Evolutionary conservation across 1,140 invertebrate species (phyloP).

Genomic region (Eurytemora carolleeae): DNA sequence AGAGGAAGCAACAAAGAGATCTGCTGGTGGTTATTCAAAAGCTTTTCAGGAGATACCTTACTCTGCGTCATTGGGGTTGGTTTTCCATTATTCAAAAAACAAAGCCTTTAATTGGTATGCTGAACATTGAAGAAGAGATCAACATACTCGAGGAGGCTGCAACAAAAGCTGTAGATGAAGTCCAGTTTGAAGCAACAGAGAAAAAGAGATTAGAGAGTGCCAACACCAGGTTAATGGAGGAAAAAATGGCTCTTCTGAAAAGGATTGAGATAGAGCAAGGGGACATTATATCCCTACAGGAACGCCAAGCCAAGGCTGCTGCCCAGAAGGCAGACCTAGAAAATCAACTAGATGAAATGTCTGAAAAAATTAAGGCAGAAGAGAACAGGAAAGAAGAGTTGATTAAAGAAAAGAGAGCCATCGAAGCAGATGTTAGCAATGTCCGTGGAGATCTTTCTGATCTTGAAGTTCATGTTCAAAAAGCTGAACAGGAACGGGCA

Average conservation of each 20-base stretch:
- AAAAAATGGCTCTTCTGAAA: neutral
- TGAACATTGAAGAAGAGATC: conserved; percentile 92
- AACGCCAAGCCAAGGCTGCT: conserved; percentile 6
- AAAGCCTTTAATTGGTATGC: conserved; percentile 94
- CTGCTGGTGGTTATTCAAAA: conserved; percentile 92
- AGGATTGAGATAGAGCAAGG: conserved; percentile 8
- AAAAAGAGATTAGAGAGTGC: conserved; percentile 1
- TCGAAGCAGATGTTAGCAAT: conserved; percentile 19
- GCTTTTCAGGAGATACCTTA: conserved; percentile 93
- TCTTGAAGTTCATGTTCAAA: conserved; percentile 22
- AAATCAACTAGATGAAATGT: conserved; percentile 27
- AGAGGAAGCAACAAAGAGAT: conserved; percentile 36
- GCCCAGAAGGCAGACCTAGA: conserved; percentile 9
- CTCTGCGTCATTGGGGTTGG: conserved; percentile 97
- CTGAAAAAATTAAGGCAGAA: conserved; percentile 34
- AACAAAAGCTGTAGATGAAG: neutral
- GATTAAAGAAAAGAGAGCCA: conserved; percentile 21
- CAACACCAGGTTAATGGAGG: neutral
- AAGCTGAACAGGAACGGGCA: conserved; percentile 34
- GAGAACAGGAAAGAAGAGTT: conserved; percentile 20
- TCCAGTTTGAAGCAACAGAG: neutral
- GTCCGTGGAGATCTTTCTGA: conserved; percentile 22
- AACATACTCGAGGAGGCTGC: conserved; percentile 5
- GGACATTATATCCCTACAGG: neutral
- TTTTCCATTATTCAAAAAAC: conserved; percentile 98